Evolutionary conservation across 2,797 vertebrate genomes (phyloP), one percentile per base, ranked within the genome.

Genomic region (Neomorphus geoffroyi): DNA sequence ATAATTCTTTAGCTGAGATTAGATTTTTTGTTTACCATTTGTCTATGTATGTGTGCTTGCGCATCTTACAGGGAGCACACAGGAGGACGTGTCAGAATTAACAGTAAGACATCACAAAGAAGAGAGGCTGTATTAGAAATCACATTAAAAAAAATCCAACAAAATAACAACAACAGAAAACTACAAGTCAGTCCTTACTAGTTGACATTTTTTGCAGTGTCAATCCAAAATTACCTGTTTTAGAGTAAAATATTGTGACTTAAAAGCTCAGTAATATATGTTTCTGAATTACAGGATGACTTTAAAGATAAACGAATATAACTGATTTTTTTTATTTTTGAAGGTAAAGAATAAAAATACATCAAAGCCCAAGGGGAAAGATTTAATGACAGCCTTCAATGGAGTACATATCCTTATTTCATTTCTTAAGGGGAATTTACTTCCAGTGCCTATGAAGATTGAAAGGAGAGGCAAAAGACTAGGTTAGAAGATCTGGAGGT

Each of bases 1-100:
- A 19, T 72, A 84, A 84, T 73, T 78, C 77, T 54, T 84, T 87
- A 92, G 88, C 35, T 60, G 72, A 88, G 90, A 86, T 91, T 92
- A 60, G 51, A 71, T 41, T 84, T 92, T 92, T 62, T 57, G 69
- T 54, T 74, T 77, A 60, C 72, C 32, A 48, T 92, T 65, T 85
- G 78, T 70, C 37, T 74, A 4, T 48, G 23, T 28, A 58, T 13
- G 8, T 50, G 24, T 27, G 10, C 8, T 24, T 21, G 4, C 32
- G n/a, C 13, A 24, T 69, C 28, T 69, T n/a, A 19, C 19, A 17
- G 16, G 13, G 11, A 19, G 11, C 17, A 21, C 3, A 11, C 18
- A 16, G 33, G 30, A 74, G 45, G 19, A 66, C 21, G 18, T 4
- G 2, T 71, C 67, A 71, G 58, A 53, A 62, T n/a, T 9, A 82